Base-by-base conservation (phyloP, 2,888 invertebrate genomes). In the Halictus quadricinctus region DNA sequence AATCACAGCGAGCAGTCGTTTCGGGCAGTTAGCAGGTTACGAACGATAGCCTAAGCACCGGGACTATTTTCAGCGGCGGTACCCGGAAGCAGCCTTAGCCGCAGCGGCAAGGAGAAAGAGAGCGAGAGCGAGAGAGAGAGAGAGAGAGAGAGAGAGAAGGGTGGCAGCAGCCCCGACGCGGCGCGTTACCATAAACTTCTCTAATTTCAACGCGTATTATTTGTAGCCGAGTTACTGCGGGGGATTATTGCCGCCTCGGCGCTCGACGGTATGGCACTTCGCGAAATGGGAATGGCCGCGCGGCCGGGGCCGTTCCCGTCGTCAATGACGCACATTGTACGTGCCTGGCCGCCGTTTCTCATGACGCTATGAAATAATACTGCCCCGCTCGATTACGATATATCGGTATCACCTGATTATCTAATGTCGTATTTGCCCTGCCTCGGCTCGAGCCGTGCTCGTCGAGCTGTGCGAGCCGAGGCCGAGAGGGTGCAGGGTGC, bases 351-450 rank as follows among this genome's bases (percentile, higher is more conserved):
- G 21, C 66, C 60, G 80, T 83, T 83, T 76, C 83, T 86, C 79
- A 74, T 70, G 80, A 43, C 83, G 50, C 25, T 72, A 77, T 78
- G 86, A 74, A 87, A 87, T 86, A 85, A 85, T 69, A 75, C 66
- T 41, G 76, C 54, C 54, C 58, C 78, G 74, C 29, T 81, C 85
- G 79, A 83, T 79, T 81, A 69, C 83, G 80, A 87, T 83, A 70
- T 76, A 83, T 78, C 73, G 73, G 70, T 80, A 82, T 83, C 76
- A 69, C 48, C 73, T 81, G 75, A 89, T 89, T 80, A 87, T 80
- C 72, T 82, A 83, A 83, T 76, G 74, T 72, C 79, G 81, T 77
- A 83, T 85, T 83, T 86, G 69, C 69, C 58, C 29, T 48, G 60
- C 25, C 60, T 13, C 25, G 25, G 64, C 25, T 25, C 25, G 13